Percentiles rank a stretch among this genome's conserved stretches.
Conservation (phyloP, 1,140 invertebrate species). For the Pemphigus obesinymphae region DNA sequence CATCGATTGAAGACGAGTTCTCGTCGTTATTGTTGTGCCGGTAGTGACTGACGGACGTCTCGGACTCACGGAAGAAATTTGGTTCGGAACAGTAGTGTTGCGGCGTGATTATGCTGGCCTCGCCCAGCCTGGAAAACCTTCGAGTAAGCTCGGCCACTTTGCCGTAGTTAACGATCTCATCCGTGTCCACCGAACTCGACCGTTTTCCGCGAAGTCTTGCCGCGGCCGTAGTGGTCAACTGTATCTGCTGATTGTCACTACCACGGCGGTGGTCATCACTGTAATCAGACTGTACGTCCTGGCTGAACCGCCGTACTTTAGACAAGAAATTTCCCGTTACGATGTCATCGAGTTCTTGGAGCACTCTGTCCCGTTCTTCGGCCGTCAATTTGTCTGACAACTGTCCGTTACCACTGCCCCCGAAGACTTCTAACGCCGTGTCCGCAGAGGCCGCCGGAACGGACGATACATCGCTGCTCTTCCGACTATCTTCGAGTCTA, state of each 20-base stretch:
- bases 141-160: conserved; percentile 60
- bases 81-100: background rate
- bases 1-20: background rate
- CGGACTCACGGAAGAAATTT: background rate
- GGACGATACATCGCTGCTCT: no score
- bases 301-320: conserved; percentile 10
- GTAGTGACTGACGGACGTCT: background rate
- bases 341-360: conserved; percentile 56
- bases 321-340: conserved; percentile 42
- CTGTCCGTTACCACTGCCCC: background rate
- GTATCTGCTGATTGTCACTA: background rate
- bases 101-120: conserved; percentile 50
- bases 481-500: background rate
- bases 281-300: background rate
- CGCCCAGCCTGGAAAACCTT: conserved; percentile 56
- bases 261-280: background rate
- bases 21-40: background rate
- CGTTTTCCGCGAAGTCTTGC: background rate
- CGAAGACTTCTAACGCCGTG: background rate
- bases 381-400: conserved; percentile 48
- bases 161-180: conserved; percentile 51
- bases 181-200: conserved; percentile 16
- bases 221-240: background rate
- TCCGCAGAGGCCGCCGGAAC: background rate
- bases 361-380: conserved; percentile 54